Evolutionary conservation across 2,113 vertebrate species (phyloP).

Genomic region (Chitala chitala): DNA sequence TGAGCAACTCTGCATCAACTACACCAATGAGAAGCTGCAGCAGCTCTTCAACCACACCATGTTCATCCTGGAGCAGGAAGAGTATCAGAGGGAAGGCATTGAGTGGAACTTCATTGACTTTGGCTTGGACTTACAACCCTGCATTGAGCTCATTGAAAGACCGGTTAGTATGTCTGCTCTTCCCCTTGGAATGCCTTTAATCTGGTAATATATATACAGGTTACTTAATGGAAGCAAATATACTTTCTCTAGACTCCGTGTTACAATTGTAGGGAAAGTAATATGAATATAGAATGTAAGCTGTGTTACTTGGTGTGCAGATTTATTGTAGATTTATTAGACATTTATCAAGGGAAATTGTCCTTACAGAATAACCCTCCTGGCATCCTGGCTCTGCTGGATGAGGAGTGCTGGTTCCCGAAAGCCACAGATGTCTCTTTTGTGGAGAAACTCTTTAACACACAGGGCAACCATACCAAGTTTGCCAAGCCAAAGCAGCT

Average conservation of each 20-base stretch:
- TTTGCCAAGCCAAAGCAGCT: slow-evolving; percentile 93
- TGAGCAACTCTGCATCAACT: slow-evolving; percentile 86
- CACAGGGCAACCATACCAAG: slow-evolving; percentile 85
- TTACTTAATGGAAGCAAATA: background rate
- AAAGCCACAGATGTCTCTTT: slow-evolving; percentile 96
- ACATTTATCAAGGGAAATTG: background rate
- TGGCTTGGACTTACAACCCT: slow-evolving; percentile 79
- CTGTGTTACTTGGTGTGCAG: background rate
- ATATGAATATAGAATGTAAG: background rate
- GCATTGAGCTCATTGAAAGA: slow-evolving; percentile 81
- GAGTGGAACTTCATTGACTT: slow-evolving; percentile 89
- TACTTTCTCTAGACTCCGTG: background rate
- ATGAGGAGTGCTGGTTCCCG: slow-evolving; percentile 98
- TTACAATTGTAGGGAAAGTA: background rate
- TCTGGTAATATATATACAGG: background rate
- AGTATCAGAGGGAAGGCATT: slow-evolving; percentile 81
- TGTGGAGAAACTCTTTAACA: slow-evolving; percentile 83
- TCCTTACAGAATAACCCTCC: slow-evolving; percentile 83
- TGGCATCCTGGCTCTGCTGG: slow-evolving; percentile 88
- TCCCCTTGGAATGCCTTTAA: background rate
- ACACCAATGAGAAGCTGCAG: slow-evolving; percentile 85
- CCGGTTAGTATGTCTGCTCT: slow-evolving; percentile 58
- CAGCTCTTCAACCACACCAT: slow-evolving; percentile 88
- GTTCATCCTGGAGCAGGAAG: slow-evolving; percentile 85
- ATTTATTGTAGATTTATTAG: background rate